phyloP scores from a whole-genome alignment of 2,797 vertebrate genomes.

The Acipenser oxyrinchus region DNA sequence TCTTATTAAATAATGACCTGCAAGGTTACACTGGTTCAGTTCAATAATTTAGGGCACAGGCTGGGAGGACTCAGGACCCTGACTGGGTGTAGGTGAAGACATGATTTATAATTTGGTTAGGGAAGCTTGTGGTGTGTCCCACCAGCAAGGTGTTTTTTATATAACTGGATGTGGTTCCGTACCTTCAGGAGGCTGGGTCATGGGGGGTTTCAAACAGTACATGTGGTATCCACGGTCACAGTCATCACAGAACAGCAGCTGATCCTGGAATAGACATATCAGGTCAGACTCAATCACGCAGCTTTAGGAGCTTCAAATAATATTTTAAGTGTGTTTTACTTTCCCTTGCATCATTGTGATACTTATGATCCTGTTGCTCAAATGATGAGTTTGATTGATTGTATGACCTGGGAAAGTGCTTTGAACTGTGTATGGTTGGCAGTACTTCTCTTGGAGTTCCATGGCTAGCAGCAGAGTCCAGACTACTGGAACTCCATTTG shows the following conservation, averaged over 20 bases:
- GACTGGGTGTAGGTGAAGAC: neutral
- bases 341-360: no score
- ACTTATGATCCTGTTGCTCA: no score
- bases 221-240: slow-evolving; percentile 98
- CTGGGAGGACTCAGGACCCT: neutral
- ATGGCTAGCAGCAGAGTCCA: no score
- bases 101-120: neutral
- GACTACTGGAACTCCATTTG: no score
- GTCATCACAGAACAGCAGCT: slow-evolving; percentile 97
- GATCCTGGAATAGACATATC: slow-evolving; percentile 64
- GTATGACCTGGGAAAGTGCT: no score
- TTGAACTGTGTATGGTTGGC: no score
- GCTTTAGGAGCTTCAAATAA: no score
- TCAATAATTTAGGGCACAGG: neutral
- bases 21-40: neutral
- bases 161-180: slow-evolving; percentile 22
- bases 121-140: neutral
- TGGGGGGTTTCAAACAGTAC: slow-evolving; percentile 95
- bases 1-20: neutral
- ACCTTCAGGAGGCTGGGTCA: slow-evolving; percentile 95
- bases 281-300: no score
- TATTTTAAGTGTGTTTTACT: no score
- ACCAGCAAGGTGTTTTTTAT: no score
- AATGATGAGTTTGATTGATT: no score
- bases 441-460: no score